phyloP scores from a whole-genome alignment of 2,888 invertebrate genomes.

The Calameuta filiformis region DNA sequence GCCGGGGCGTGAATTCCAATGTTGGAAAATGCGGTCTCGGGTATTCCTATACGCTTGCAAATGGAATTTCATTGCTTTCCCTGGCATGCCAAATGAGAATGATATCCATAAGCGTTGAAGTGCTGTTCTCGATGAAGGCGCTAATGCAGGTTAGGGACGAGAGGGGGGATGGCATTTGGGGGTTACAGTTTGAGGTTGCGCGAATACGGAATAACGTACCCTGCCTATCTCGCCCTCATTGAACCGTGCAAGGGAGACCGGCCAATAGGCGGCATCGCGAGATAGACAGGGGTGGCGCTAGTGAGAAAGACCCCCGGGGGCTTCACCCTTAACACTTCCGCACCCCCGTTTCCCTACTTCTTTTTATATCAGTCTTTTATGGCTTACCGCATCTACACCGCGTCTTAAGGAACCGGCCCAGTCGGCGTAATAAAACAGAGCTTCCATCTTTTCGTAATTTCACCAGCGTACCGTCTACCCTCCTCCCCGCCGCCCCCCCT shows the following conservation, averaged over 20 bases:
- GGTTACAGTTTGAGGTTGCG: neutral
- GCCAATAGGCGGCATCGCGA: no score
- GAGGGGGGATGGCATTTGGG: neutral
- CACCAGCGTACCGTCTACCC: neutral
- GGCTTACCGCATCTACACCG: conserved; percentile 8
- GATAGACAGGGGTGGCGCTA: neutral
- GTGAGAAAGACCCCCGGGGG: neutral
- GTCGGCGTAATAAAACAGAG: conserved; percentile 18
- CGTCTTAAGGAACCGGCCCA: conserved; percentile 10
- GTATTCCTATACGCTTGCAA: neutral
- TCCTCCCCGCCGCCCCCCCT: neutral
- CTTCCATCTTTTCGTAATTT: conserved; percentile 21
- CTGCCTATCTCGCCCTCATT: neutral
- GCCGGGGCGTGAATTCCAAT: neutral
- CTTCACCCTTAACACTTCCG: neutral
- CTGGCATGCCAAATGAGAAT: neutral
- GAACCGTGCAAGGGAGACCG: neutral
- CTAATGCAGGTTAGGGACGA: neutral
- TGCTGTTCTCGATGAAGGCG: neutral
- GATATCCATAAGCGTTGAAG: neutral
- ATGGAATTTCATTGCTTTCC: conserved; percentile 4
- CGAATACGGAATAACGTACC: neutral
- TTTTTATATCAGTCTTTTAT: conserved; percentile 20
- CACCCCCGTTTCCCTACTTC: neutral
- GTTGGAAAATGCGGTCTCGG: neutral